phyloP scores from a whole-genome alignment of 2,888 invertebrate species.

The Taphrorychus bicolor region DNA sequence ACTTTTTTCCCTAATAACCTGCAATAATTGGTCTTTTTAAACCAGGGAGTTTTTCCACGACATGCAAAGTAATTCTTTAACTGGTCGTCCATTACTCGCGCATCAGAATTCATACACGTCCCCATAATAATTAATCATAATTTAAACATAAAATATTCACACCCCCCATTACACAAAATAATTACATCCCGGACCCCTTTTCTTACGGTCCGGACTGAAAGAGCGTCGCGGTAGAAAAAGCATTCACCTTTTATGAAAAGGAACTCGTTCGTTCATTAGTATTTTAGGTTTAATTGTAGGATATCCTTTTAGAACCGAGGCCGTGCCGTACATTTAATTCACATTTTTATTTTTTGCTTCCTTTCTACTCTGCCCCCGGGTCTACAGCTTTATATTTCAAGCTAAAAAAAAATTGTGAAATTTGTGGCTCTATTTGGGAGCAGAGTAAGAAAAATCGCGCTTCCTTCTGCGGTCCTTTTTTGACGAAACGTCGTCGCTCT shows the following conservation, averaged over 20 bases:
- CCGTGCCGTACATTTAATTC: slow-evolving; percentile 32
- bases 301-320: slow-evolving; percentile 36
- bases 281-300: slow-evolving; percentile 36
- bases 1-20: too few species aligned
- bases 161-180: neutral
- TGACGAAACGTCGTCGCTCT: too few species aligned
- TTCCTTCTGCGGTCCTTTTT: too few species aligned
- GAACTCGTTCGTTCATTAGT: slow-evolving; percentile 31
- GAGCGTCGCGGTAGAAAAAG: neutral
- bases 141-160: neutral
- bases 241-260: slow-evolving; percentile 19
- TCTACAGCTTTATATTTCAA: neutral
- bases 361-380: slow-evolving; percentile 29
- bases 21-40: too few species aligned
- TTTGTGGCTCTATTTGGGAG: neutral
- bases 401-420: neutral
- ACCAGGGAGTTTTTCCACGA: too few species aligned
- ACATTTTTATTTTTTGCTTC: slow-evolving; percentile 33
- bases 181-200: neutral
- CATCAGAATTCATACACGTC: neutral
- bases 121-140: neutral
- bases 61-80: neutral
- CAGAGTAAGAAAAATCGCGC: neutral
- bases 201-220: neutral
- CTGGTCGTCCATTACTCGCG: neutral